Evolutionary conservation across 2,797 vertebrate genomes (phyloP), one percentile per base, ranked within the genome.

Genomic region (Echiichthys vipera): DNA sequence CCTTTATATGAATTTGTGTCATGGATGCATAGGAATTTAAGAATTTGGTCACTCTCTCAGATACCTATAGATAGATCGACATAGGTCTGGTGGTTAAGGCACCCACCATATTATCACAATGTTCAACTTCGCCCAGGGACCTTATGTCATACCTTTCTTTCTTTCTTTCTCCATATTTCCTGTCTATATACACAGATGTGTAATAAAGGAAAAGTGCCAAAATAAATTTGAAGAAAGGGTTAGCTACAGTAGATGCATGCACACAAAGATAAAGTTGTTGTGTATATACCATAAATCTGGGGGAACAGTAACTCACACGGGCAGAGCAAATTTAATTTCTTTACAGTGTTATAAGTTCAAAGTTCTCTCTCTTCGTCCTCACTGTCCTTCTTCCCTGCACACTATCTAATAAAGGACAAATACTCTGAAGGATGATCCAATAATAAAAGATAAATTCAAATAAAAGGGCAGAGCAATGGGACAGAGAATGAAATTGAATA

Each of bases 361-460:
- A 43, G 65, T 67, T 74, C 36, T 62, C 29, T 56, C 54, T 53
- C 49, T 80, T 24, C 2, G 5, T 71, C 49, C 45, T 42, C 17
- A 2, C 54, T 47, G 40, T 27, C 55, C 57, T 42, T 71, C 46
- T 20, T 45, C 24, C 20, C 45, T 58, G 20, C 24, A 51, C 62
- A 15, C 27, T 18, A 68, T 78, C 71, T 51, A 79, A 81, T 80
- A 81, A 80, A 81, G 34, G 2, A 8, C 17, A 75, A 67, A 75
- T 53, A 30, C 14, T 50, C 17, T 18, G 18, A 68, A 37, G n/a
- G 20, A 56, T 67, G 63, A 88, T 83, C 56, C 65, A 81, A 79
- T 78, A 83, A 81, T 68, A 70, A 79, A 68, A n/a, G 25, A 63
- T 18, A 64, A 64, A 81, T 69, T 58, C 66, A 65, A 81, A 15